Base-by-base conservation (phyloP, 2,113 vertebrate species). In the Puma concolor region DNA sequence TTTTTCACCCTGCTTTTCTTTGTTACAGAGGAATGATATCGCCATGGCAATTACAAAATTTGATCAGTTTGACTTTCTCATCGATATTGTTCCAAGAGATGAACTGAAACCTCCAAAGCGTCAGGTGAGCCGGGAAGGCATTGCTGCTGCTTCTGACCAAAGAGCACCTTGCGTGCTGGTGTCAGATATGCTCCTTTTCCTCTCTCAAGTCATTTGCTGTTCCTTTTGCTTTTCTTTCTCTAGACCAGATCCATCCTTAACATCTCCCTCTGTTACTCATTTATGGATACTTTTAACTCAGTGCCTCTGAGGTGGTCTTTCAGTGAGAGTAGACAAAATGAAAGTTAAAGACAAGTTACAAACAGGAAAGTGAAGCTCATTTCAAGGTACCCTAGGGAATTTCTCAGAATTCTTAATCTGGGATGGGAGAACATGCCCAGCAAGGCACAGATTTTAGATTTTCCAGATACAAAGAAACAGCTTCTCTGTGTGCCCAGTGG, bases 41-140 rank as follows among this genome's bases (percentile, higher is more conserved):
- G 99, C 99, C 96, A 99, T 99, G 99, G 99, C 99, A 4, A 99
- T 99, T 98, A 99, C 99, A 29, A 99, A 99, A 98, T 99, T 99
- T 33, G 99, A 99, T 98, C 99, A 99, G 95, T 99, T 99, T 97
- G 99, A 99, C 98, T 99, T 99, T 98, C 99, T 99, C 50, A 99
- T 99, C 17, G 99, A 99, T 98, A 99, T 99, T 3, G 99, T 99
- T 77, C 99, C 99, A 57, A 98, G 99, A 97, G 99, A 99, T 80
- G 99, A 99, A 96, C 98, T 99, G 97, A 99, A 99, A 94, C 99
- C 99, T 77, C 99, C 99, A 1, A 99, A 99, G 98, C 99, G 99
- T 64, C 99, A 99, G 99, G 99, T 99, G 96, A 99, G 98, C 90
- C 50, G 63, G 23, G 25, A 79, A 38, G 6, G 17, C 48, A 0